Base-by-base conservation (phyloP, 2,797 vertebrate genomes). In the Crypturellus tataupa region DNA sequence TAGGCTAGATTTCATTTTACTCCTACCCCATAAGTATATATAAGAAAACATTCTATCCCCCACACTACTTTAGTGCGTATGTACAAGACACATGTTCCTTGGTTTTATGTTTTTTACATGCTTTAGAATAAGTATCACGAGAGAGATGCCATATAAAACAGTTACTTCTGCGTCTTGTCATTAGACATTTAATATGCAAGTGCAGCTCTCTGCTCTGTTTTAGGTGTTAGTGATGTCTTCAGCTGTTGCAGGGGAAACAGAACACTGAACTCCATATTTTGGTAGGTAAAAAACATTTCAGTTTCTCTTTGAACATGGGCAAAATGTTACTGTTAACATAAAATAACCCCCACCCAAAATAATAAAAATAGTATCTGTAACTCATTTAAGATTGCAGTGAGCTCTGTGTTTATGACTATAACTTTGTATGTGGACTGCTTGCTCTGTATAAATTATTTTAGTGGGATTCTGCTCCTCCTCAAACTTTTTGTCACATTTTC, bases 141-240 rank as follows among this genome's bases (percentile, higher is more conserved):
- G 86, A 42, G 40, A 46, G 10, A 0, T 12, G 29, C 42, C 31
- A 3, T 60, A 11, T 3, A 21, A 9, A 3, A 56, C 64, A 1
- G 42, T 16, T 9, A 25, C 4, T 51, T 18, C 67, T 91, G 20
- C 42, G 3, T 29, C 62, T 39, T 68, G 20, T 51, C 55, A 6
- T 44, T 24, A 17, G 80, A 56, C 16, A 71, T 73, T 85, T 56
- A 18, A 71, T 67, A 42, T 37, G 29, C 85, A 69, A 63, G 64
- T 79, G 87, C 92, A 80, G 86, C 80, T 96, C 69, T 83, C 60
- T 71, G 77, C 82, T 91, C 58, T 89, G 79, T 69, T 86, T 82
- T 94, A 67, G 40, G 81, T 63, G 46, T 80, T 86, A 89, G 27
- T 85, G 49, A 31, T 83, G 65, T 25, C 71, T 62, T 63, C 80